phyloP scores from a whole-genome alignment of 2,113 vertebrate genomes.

The Excalfactoria chinensis region DNA sequence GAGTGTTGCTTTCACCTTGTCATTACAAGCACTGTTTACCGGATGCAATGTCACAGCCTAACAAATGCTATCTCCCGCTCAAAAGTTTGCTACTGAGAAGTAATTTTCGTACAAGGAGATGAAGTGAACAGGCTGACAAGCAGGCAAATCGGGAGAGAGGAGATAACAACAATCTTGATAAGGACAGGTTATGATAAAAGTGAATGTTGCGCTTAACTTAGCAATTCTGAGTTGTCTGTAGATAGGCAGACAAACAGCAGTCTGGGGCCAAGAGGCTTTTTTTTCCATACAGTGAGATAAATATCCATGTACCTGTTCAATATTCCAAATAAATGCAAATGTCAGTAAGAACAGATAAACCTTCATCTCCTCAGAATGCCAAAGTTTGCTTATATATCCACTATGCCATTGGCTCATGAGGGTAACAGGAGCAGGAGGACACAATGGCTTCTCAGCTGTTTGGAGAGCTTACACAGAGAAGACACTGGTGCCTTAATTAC shows the following conservation, averaged over 20 bases:
- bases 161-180: conserved; percentile 39
- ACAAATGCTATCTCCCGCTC: neutral
- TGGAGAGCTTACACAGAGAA: neutral
- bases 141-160: neutral
- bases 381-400: neutral
- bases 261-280: neutral
- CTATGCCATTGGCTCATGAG: neutral
- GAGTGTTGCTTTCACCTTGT: neutral
- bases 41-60: neutral
- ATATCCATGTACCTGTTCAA: neutral
- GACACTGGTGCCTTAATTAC: neutral
- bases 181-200: conserved; percentile 44
- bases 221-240: neutral
- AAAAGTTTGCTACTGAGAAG: neutral
- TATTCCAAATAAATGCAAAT: conserved; percentile 31
- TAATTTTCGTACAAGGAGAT: conserved; percentile 28
- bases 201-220: conserved; percentile 33
- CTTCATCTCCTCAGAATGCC: neutral
- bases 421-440: neutral
- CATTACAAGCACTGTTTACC: neutral
- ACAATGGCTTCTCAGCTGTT: neutral
- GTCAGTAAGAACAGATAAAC: neutral
- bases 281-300: neutral
- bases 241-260: neutral
- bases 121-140: conserved; percentile 24